Evolutionary conservation across 2,888 invertebrate species (phyloP), one percentile per base, ranked within the genome.

Genomic region (Timandra comae): DNA sequence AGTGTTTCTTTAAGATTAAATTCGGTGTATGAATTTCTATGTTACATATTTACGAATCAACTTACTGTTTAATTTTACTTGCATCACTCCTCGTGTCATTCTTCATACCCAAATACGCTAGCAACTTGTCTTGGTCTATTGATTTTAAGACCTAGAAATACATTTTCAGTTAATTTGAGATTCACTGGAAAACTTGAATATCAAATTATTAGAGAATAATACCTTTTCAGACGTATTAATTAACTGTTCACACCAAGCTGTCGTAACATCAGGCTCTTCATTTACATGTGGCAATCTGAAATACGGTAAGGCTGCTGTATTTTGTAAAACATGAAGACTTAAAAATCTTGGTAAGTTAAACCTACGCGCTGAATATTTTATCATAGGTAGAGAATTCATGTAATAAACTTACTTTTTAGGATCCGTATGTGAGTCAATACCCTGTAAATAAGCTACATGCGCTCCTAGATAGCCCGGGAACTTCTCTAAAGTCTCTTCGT

Each of bases 31-130:
- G n/a, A n/a, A n/a, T n/a, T n/a, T n/a, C n/a, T n/a, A n/a, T n/a
- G n/a, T n/a, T n/a, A n/a, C n/a, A n/a, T n/a, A n/a, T n/a, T n/a
- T n/a, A n/a, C n/a, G n/a, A n/a, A n/a, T n/a, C n/a, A 3, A 77
- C 82, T 87, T 64, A 93, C 93, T 87, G 89, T 85, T 96, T 97
- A 41, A 94, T 92, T 75, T 95, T 95, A 21, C 86, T 81, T 1
- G 97, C 94, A 66, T 97, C 96, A 1, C 89, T 75, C 30, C 95
- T 87, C n/a, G 89, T 89, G 70, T 98, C 97, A 37, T 89, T 89
- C 77, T 97, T 97, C 55, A 94, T 88, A 3, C 97, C 97, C 43
- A 93, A 90, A 66, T 92, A 93, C 0, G 93, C 91, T 13, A 98
- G 82, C 42, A 98, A 71, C 46, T 91, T 90, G 10, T 93, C 91